A percentile compares a stretch with the other conserved stretches of the same genome.
Evolutionary conservation across 2,888 invertebrate species (phyloP).

Genomic region (Parnassius apollo): DNA sequence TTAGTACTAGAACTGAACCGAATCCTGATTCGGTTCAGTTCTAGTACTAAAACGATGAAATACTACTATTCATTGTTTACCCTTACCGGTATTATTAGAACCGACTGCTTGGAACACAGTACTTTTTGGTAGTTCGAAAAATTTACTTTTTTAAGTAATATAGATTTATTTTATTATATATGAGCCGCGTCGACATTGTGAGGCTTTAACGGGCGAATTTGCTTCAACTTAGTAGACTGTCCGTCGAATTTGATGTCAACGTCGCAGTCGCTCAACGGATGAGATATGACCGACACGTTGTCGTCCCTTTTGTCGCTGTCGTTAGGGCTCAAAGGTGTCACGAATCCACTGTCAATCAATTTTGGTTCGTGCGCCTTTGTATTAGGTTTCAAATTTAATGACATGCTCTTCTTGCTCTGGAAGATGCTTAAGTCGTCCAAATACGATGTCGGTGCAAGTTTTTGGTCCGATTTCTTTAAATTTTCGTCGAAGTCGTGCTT

Average conservation of each 20-base stretch:
- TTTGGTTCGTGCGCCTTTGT: constrained; percentile 37
- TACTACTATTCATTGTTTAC: too few relatives aligned
- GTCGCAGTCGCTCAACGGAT: constrained; percentile 89
- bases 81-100: too few relatives aligned
- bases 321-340: constrained; percentile 83
- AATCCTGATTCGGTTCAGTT: too few relatives aligned
- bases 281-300: constrained; percentile 72
- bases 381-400: constrained; percentile 59
- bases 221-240: constrained; percentile 88
- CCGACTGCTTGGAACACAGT: too few relatives aligned
- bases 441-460: constrained; percentile 46
- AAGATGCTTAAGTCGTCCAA: constrained; percentile 59
- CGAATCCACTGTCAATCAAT: constrained; percentile 82
- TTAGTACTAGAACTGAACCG: too few relatives aligned
- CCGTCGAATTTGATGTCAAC: constrained; percentile 91
- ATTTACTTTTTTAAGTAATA: not conserved
- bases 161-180: not conserved
- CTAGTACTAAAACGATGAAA: too few relatives aligned
- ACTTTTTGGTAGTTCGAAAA: too few relatives aligned
- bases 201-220: constrained; percentile 79
- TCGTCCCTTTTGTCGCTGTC: constrained; percentile 67
- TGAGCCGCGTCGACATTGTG: constrained; percentile 8
- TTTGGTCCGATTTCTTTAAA: constrained; percentile 57
- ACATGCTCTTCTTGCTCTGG: constrained; percentile 61
- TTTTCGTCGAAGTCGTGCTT: constrained; percentile 75